Base-by-base conservation (phyloP, 2,113 vertebrate genomes). In the Takifugu bimaculatus region DNA sequence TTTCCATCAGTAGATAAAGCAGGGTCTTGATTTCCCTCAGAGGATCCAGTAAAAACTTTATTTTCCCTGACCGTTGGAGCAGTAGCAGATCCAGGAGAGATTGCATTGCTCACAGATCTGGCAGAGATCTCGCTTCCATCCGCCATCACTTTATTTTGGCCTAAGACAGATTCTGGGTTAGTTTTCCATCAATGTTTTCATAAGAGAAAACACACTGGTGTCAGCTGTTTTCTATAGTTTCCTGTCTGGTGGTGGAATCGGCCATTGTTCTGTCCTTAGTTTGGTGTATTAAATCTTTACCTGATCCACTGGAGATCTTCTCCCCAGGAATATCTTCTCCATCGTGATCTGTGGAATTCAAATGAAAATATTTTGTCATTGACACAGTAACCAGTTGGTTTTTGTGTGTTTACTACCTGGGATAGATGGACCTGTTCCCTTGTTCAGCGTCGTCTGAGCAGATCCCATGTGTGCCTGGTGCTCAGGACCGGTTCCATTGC, bases 361-460 rank as follows among this genome's bases (percentile, higher is more conserved):
- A 57, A 1, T 60, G 1, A 57, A n/a, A 63, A 39, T 50, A 5
- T 3, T 32, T 47, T 35, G 20, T 20, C 20, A 27, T 50, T 39
- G 13, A 51, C 47, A 60, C 2, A 28, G 1, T 6, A 25, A 39
- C 3, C 44, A 45, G 5, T 1, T 39, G 7, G 35, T 39, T 39
- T 39, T 39, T 10, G 2, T 39, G 35, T 3, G 35, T 57, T 27
- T 14, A 56, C 60, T 59, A 13, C 65, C 25, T 20, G 43, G 42
- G 20, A 54, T 35, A 12, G 25, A 58, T 60, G 0, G 29, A 13
- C 67, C 65, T 72, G 80, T 82, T 83, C 85, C 80, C 64, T 68
- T 69, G 61, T 76, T 62, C 60, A 54, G 69, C 64, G 60, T 70
- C 13, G 0, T 39, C 47, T 20, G 59, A 57, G 53, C 53, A 25